Evolutionary conservation across 2,113 vertebrate genomes (phyloP).

Genomic region (Antidorcas marsupialis): DNA sequence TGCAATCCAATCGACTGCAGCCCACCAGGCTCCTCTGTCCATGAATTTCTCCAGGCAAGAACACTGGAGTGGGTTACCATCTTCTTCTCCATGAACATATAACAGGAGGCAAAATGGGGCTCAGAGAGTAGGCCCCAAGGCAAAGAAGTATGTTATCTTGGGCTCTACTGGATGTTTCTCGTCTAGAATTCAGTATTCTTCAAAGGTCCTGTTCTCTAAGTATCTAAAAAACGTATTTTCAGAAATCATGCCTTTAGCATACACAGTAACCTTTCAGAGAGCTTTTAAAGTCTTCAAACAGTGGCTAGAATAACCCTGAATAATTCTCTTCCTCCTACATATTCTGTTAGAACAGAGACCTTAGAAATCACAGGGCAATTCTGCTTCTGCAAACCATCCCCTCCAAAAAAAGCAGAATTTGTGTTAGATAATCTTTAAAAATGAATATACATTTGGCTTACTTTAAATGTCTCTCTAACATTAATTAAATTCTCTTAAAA

Average conservation of each 20-base stretch:
- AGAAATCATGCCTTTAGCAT: not conserved
- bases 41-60: not conserved
- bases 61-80: not conserved
- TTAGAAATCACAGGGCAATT: not conserved
- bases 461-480: not conserved
- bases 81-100: not conserved
- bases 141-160: not conserved
- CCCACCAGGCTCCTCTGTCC: not conserved
- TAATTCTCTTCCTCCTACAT: not conserved
- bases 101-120: not conserved
- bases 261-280: not conserved
- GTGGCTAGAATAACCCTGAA: not conserved
- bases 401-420: not conserved
- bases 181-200: not conserved
- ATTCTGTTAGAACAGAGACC: not conserved
- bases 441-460: not conserved
- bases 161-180: not conserved
- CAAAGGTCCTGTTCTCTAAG: not conserved
- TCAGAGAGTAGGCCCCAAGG: not conserved
- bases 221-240: not conserved
- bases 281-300: not conserved
- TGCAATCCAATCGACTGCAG: not conserved
- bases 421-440: not conserved
- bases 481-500: conserved; percentile 2
- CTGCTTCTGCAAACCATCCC: not conserved